These are phyloP conservation scores for Donacobius atricapilla DNA, from an alignment of 2,113 vertebrate species.

Conservation along the genomic window DNA sequence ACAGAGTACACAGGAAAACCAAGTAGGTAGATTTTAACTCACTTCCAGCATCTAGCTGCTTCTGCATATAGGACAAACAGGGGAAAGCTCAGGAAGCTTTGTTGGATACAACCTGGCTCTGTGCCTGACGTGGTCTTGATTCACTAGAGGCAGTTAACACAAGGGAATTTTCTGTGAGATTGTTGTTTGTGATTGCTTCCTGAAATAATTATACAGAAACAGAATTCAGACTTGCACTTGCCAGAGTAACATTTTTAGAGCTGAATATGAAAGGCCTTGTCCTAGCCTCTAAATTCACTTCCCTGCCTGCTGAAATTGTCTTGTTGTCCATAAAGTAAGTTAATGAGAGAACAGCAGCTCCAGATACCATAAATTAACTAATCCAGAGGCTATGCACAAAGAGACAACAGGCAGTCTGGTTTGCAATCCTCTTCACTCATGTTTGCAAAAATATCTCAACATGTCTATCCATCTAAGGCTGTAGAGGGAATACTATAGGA, in stretches of 20 bases:
- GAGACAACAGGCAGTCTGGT: neutral
- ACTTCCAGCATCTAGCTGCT: neutral
- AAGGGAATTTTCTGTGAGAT: neutral
- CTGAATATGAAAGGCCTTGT: neutral
- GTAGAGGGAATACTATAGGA: neutral
- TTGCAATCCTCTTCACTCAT: neutral
- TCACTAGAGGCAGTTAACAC: neutral
- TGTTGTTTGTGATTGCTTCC: neutral
- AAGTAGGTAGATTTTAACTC: neutral
- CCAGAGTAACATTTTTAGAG: neutral
- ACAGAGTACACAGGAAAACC: neutral
- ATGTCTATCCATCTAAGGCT: neutral
- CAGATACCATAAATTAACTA: neutral
- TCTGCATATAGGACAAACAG: neutral
- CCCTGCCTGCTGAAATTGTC: neutral
- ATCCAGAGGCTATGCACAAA: neutral
- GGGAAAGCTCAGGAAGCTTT: neutral
- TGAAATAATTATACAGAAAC: neutral
- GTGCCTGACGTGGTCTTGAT: neutral
- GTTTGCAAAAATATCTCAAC: neutral
- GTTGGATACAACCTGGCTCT: neutral
- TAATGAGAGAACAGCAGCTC: neutral
- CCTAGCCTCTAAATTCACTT: neutral
- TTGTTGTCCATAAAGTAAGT: accelerated
- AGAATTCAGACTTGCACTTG: neutral